A percentile compares a stretch with the other conserved stretches of the same genome.
These are phyloP conservation scores for Drosophila parthenogenetica DNA, from an alignment of 2,888 invertebrate species.

Conservation along the genomic window DNA sequence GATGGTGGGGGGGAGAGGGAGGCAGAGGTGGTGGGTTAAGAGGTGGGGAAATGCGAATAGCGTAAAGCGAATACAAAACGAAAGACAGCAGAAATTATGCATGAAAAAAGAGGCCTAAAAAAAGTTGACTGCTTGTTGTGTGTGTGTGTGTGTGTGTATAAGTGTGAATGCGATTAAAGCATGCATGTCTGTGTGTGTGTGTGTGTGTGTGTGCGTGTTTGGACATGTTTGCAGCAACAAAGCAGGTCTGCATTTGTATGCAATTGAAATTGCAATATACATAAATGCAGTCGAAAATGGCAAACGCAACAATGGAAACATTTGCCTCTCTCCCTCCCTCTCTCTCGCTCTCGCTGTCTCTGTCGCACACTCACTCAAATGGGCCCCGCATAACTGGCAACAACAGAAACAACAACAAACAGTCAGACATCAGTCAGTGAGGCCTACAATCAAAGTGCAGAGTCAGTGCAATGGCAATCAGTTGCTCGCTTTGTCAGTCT, in stretches of 20 bases:
- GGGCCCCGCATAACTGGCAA: constrained; percentile 45
- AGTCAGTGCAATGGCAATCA: constrained; percentile 56
- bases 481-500: constrained; percentile 28
- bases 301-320: constrained; percentile 45
- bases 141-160: background rate
- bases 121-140: constrained; percentile 38
- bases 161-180: background rate
- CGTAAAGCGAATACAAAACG: constrained; percentile 45
- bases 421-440: constrained; percentile 19
- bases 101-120: constrained; percentile 63
- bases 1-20: background rate
- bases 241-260: constrained; percentile 25
- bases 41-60: constrained; percentile 10
- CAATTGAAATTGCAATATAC: constrained; percentile 36
- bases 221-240: constrained; percentile 27
- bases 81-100: constrained; percentile 57
- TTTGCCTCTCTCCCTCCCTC: constrained; percentile 10
- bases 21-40: too few species aligned
- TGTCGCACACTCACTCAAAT: constrained; percentile 6
- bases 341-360: constrained; percentile 3
- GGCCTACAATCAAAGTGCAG: constrained; percentile 54
- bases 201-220: constrained; percentile 9
- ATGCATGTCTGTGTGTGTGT: background rate
- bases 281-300: constrained; percentile 50
- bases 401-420: constrained; percentile 39